phyloP scores from a whole-genome alignment of 2,113 vertebrate genomes.

The Podarcis muralis region DNA sequence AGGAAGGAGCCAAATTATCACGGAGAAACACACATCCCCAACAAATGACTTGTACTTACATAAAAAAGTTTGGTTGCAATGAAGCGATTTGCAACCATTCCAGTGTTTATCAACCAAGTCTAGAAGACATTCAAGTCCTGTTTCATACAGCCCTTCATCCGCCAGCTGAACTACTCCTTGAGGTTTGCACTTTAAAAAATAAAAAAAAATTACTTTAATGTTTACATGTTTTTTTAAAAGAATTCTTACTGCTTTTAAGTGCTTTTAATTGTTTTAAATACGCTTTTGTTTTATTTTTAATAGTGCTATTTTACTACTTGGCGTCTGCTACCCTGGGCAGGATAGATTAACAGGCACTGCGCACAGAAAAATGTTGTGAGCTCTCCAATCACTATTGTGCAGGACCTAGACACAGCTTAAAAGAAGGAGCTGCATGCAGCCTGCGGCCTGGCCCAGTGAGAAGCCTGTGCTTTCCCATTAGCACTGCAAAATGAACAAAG shows the following conservation, averaged over 20 bases:
- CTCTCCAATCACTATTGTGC: background rate
- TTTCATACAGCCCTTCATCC: conserved; percentile 61
- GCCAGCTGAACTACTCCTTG: conserved; percentile 12
- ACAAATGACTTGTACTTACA: conserved; percentile 69
- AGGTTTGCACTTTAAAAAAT: conserved; percentile 13
- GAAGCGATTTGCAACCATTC: conserved; percentile 75
- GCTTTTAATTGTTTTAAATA: too few species aligned
- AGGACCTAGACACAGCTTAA: background rate
- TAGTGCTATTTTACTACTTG: too few species aligned
- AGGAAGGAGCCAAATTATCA: background rate
- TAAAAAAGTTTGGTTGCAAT: conserved; percentile 77
- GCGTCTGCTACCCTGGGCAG: too few species aligned
- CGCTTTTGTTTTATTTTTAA: too few species aligned
- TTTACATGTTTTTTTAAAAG: background rate
- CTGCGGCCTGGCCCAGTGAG: background rate
- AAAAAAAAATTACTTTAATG: background rate
- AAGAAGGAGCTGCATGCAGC: background rate
- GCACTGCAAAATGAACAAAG: too few species aligned
- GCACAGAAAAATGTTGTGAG: background rate
- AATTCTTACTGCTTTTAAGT: background rate
- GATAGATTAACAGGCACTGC: too few species aligned
- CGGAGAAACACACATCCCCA: background rate
- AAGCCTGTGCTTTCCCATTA: background rate
- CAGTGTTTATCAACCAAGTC: conserved; percentile 82
- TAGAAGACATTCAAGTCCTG: conserved; percentile 73